Evolutionary conservation across 2,113 vertebrate genomes (phyloP).

Genomic region (Epinephelus lanceolatus): DNA sequence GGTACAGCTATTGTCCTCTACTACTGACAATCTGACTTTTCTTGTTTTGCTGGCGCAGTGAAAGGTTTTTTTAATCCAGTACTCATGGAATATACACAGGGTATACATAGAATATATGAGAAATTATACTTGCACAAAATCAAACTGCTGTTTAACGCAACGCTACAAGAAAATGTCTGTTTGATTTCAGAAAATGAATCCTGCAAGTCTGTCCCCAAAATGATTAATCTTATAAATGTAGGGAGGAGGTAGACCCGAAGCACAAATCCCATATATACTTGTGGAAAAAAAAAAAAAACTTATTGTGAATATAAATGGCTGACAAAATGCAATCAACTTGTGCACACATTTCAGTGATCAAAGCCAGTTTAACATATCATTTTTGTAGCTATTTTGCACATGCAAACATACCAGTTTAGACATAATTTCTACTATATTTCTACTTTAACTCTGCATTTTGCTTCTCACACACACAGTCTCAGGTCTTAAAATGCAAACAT

Average conservation of each 20-base stretch:
- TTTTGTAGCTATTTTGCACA: neutral
- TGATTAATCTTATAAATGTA: neutral
- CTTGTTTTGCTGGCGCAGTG: neutral
- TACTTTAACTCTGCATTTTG: neutral
- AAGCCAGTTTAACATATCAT: neutral
- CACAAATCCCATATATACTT: no score
- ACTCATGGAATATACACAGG: no score
- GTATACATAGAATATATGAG: no score
- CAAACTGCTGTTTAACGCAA: neutral
- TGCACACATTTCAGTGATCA: neutral
- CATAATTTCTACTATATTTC: neutral
- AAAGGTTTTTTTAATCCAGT: neutral
- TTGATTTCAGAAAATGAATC: neutral
- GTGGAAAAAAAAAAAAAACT: neutral
- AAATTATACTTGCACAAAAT: neutral
- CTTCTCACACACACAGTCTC: neutral
- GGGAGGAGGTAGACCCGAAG: neutral
- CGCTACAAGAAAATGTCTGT: neutral
- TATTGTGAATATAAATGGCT: neutral
- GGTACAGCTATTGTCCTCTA: neutral
- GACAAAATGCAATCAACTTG: neutral
- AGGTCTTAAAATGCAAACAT: neutral
- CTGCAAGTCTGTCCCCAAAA: neutral
- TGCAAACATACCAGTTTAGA: neutral
- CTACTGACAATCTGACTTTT: accelerated